Evolutionary conservation across 2,113 vertebrate species (phyloP).

Genomic region (Grammomys surdaster): DNA sequence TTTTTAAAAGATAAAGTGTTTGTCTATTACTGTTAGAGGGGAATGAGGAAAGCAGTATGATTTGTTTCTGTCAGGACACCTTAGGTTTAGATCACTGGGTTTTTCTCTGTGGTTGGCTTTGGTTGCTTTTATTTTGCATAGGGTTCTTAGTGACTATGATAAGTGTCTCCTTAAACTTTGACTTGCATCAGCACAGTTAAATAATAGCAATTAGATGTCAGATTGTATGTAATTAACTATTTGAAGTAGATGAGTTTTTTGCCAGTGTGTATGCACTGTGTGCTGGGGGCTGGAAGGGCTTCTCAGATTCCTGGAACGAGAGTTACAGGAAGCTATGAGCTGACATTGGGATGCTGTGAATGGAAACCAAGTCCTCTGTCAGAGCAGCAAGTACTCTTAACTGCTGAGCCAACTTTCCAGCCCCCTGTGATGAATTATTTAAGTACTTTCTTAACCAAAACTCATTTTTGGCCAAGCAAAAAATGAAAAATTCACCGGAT

Average conservation of each 20-base stretch:
- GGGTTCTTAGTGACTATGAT: not conserved
- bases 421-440: not conserved
- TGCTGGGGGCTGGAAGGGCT: not conserved
- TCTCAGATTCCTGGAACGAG: not conserved
- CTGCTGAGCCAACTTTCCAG: not conserved
- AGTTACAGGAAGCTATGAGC: not conserved
- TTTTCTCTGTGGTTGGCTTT: not conserved
- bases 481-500: not conserved
- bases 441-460: not conserved
- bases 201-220: not conserved
- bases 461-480: not conserved
- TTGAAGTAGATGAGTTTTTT: not conserved
- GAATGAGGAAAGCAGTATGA: not conserved
- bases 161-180: not conserved
- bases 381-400: not conserved
- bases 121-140: not conserved
- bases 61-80: not conserved
- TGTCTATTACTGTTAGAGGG: not conserved
- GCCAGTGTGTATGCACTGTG: not conserved
- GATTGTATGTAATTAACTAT: not conserved
- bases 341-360: not conserved
- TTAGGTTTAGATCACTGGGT: not conserved
- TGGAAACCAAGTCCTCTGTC: not conserved
- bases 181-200: constrained; percentile 20
- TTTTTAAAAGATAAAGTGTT: not conserved